Base-by-base conservation (phyloP, 2,888 invertebrate genomes). In the Mesorhabditis spiculigera region DNA sequence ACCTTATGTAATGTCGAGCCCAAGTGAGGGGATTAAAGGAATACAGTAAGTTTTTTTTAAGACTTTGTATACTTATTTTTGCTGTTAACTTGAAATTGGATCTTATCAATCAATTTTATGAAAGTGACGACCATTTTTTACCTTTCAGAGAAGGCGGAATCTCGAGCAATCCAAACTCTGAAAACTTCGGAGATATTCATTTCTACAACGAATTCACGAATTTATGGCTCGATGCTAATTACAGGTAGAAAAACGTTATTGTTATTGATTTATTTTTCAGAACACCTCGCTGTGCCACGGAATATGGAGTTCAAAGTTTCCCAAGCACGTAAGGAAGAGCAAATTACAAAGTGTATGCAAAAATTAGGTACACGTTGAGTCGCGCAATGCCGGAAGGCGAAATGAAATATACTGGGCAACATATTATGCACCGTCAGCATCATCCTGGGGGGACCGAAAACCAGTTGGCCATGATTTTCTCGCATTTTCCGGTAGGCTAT, bases 291-390 rank as follows among this genome's bases (percentile, higher is more conserved):
- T 96, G 97, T 87, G 91, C 92, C 4, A 95, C 97, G 0, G 98
- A 99, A 87, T 99, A 94, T 86, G 98, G 98, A 0, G 92, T 93
- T 78, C 96, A 97, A 87, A 92, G 95, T 0, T 88, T 93, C 76
- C 95, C 96, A 5, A 66, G 76, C 62, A 74, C 71, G 81, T 81
- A 6, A 64, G 71, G 61, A 10, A 13, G 4, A 71, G 62, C 61
- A 63, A 68, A 43, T 44, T 16, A 43, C 43, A 16, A 43, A 43
- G 28, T 61, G 8, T 45, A 68, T 65, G 16, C 42, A n/a, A 42
- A 8, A 61, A 6, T 67, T n/a, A 78, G 74, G 13, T 65, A 71
- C 62, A 77, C 77, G 13, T 73, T 77, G 75, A 43, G 72, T 10
- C 70, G 74, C 50, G 75, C 72, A 69, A 72, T 78, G 5, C 68